Conservation (phyloP, 1,140 invertebrate genomes). For the Drosophila asahinai region DNA sequence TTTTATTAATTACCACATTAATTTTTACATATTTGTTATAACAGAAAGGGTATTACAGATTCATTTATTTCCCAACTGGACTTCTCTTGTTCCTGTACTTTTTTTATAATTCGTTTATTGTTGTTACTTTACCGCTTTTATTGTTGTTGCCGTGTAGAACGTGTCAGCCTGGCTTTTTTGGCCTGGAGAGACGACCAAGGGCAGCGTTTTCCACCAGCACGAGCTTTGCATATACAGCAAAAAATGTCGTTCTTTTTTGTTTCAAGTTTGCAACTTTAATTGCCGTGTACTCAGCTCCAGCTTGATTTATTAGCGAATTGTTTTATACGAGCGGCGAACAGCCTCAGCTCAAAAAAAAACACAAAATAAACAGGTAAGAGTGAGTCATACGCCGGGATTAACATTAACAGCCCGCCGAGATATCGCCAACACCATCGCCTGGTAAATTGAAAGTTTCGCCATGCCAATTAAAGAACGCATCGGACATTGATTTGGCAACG, state of each 20-base stretch:
- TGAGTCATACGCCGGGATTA: constrained; percentile 61
- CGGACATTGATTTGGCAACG: constrained; percentile 65
- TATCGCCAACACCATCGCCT: constrained; percentile 74
- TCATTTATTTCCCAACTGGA: not conserved
- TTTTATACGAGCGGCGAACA: constrained; percentile 54
- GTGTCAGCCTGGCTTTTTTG: constrained; percentile 65
- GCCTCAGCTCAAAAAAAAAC: not conserved
- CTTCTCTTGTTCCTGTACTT: constrained; percentile 12
- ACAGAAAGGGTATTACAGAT: not conserved
- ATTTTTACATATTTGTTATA: not conserved
- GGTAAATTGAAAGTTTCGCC: constrained; percentile 73
- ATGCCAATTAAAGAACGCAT: constrained; percentile 62
- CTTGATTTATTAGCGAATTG: constrained; percentile 83
- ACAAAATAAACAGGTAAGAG: constrained; percentile 54
- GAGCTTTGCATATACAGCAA: constrained; percentile 60
- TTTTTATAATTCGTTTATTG: constrained; percentile 22
- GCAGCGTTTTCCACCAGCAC: constrained; percentile 62
- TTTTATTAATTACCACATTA: not conserved
- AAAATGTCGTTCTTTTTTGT: constrained; percentile 68
- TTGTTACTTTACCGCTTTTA: constrained; percentile 41
- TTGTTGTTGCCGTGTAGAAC: constrained; percentile 70
- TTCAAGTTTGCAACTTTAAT: constrained; percentile 81
- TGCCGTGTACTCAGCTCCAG: constrained; percentile 76
- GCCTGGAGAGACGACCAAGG: constrained; percentile 72
- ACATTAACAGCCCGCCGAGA: constrained; percentile 65